A percentile compares a stretch with the other conserved stretches of the same genome.
Conservation (phyloP, 2,113 vertebrate genomes). For the Rissa tridactyla region DNA sequence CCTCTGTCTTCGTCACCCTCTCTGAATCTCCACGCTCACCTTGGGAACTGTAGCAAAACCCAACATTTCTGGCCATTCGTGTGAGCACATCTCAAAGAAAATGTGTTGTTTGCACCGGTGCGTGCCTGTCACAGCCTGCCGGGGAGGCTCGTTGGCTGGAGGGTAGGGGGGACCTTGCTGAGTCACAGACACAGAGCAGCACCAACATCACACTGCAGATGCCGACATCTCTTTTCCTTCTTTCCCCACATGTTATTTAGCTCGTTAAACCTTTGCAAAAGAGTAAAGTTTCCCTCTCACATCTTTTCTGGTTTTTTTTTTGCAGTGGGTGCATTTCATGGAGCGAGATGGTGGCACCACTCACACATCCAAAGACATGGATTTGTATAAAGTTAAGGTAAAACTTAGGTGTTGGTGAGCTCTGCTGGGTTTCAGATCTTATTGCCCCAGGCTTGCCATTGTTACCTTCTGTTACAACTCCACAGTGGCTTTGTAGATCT, state of each 20-base stretch:
- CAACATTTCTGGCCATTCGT: background rate
- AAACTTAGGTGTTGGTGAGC: background rate
- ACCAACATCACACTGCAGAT: background rate
- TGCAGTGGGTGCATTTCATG: background rate
- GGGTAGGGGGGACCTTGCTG: background rate
- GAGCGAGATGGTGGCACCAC: background rate
- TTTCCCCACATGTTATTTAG: background rate
- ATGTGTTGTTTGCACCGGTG: background rate
- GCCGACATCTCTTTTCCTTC: background rate
- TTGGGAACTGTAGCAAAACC: background rate
- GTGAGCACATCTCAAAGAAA: background rate
- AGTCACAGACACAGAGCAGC: background rate
- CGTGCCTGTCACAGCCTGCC: background rate
- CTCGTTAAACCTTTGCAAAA: background rate
- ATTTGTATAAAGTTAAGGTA: background rate
- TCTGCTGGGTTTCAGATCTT: background rate
- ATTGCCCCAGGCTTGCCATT: background rate
- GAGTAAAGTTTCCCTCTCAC: background rate
- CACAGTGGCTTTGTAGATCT: background rate
- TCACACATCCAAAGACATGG: background rate
- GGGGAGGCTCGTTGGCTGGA: background rate
- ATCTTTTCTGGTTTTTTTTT: background rate
- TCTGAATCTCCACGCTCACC: background rate
- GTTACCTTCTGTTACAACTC: background rate
- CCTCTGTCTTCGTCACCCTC: background rate